Conservation (phyloP, 2,888 invertebrate genomes). For the Drosophila limbata region DNA sequence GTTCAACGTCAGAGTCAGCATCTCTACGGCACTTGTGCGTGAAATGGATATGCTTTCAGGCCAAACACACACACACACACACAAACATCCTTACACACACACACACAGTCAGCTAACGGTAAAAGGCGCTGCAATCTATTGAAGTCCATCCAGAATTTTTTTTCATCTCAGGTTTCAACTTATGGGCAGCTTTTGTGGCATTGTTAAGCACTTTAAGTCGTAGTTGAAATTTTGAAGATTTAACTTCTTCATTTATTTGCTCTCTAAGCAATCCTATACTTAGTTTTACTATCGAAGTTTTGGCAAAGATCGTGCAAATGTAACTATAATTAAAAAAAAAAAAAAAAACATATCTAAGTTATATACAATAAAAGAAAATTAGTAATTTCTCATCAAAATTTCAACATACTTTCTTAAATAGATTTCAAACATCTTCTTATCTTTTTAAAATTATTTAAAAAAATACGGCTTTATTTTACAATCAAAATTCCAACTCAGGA, state of each 20-base stretch:
- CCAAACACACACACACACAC: constrained; percentile 55
- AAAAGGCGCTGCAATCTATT: constrained; percentile 51
- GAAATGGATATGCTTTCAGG: constrained; percentile 79
- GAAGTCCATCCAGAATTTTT: constrained; percentile 21
- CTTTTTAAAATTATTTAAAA: background rate
- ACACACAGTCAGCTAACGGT: constrained; percentile 47
- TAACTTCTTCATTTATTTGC: background rate
- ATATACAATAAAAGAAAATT: too few species aligned
- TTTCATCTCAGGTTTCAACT: constrained; percentile 47
- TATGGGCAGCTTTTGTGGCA: constrained; percentile 34
- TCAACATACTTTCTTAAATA: background rate
- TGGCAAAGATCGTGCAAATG: background rate
- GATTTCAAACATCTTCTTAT: background rate
- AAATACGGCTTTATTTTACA: background rate
- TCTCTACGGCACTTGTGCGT: constrained; percentile 76
- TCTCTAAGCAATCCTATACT: background rate
- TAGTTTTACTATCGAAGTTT: background rate
- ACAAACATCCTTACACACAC: constrained; percentile 39
- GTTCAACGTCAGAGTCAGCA: constrained; percentile 60
- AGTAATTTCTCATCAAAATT: background rate
- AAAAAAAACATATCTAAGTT: too few species aligned
- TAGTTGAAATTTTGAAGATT: background rate
- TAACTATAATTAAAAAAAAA: too few species aligned
- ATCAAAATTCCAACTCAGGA: background rate
- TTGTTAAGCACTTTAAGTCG: constrained; percentile 36